Evolutionary conservation across 2,797 vertebrate species (phyloP).

Genomic region (Eulemur mongoz): DNA sequence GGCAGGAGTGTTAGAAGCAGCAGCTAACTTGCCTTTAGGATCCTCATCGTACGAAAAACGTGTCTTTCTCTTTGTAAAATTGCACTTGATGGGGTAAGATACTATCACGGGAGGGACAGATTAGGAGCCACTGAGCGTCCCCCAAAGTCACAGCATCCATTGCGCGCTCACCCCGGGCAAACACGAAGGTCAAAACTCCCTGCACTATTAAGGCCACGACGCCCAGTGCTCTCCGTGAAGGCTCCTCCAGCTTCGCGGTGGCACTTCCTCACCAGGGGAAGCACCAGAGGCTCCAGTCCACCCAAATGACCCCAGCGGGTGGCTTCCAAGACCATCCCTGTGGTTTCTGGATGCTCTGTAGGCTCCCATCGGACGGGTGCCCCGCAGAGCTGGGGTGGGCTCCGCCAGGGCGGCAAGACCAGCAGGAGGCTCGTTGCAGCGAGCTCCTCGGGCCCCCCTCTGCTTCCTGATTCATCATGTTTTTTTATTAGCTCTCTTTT

Average conservation of each 20-base stretch:
- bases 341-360: neutral
- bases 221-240: rapidly evolving
- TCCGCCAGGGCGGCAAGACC: rapidly evolving
- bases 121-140: neutral
- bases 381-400: neutral
- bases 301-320: rapidly evolving
- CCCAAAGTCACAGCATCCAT: rapidly evolving
- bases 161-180: rapidly evolving
- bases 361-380: neutral
- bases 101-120: rapidly evolving
- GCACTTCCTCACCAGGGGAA: neutral
- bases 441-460: neutral
- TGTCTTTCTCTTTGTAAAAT: neutral
- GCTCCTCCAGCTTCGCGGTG: rapidly evolving
- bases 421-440: neutral
- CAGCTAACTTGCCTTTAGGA: neutral
- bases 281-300: neutral
- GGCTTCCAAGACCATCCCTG: neutral
- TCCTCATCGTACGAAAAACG: rapidly evolving
- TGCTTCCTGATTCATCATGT: constrained; percentile 67
- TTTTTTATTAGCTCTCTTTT: constrained; percentile 72
- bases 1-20: neutral
- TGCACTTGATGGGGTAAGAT: rapidly evolving
- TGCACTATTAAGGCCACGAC: rapidly evolving
- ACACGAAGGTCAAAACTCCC: rapidly evolving